Evolutionary conservation across 2,797 vertebrate species (phyloP), one percentile per base, ranked within the genome.

Genomic region (Liparis tanakae): DNA sequence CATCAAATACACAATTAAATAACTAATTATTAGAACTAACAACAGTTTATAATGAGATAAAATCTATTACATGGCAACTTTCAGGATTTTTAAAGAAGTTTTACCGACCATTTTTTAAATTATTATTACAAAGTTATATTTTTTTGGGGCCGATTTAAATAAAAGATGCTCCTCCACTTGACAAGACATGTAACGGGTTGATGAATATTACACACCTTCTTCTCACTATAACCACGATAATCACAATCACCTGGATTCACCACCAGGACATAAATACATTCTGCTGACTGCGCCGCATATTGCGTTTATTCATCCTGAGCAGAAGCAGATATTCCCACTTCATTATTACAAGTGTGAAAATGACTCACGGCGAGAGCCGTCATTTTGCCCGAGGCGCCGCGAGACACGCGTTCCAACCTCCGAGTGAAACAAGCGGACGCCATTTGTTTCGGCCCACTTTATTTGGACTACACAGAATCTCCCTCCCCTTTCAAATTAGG

Each of bases 321-420:
- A 39, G 37, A 10, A 37, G 10, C 2, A 65, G 76, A 48, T 79
- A 39, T 71, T 68, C 53, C 81, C 48, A 68, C 78, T 83, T 85
- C 74, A 87, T 90, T 87, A 90, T 83, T 81, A 72, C n/a, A 77
- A 76, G 72, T 78, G 77, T 71, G 70, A 80, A 87, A 87, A 84
- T 85, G 84, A 89, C 55, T 91, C 78, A 81, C 59, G 84, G 87
- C 84, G 67, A 83, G 74, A 81, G 74, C 41, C 30, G 67, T 75
- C 85, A 43, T 81, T n/a, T n/a, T n/a, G 85, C 90, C 78, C 2
- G 18, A 46, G 87, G 89, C 86, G 7, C 75, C 56, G 70, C 66
- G 39, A 80, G 82, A 86, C 77, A 68, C 74, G 74, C 64, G 67
- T 74, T 74, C 85, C 75, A 82, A 81, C 86, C 69, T 67, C 43